These are phyloP conservation scores for Actinostola sp. DNA, from an alignment of 92 coral and sea anemone genomes.

Conservation along the genomic window DNA sequence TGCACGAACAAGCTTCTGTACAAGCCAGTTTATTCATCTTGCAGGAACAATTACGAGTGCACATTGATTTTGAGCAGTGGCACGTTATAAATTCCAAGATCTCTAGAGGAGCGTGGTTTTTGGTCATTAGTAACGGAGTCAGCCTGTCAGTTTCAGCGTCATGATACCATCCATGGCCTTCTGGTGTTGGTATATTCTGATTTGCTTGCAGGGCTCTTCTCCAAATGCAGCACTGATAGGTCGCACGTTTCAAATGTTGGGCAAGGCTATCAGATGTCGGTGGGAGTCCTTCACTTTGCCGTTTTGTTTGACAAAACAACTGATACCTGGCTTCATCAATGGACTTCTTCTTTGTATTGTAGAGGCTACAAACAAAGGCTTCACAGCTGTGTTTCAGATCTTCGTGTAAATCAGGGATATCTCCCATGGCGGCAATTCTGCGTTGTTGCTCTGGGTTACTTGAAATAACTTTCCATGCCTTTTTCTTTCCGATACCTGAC, in stretches of 20 bases:
- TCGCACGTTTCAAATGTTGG: constrained; percentile 49
- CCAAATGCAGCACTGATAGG: constrained; percentile 57
- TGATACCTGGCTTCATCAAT: constrained; percentile 44
- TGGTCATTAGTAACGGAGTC: constrained; percentile 51
- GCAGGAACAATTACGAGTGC: constrained; percentile 62
- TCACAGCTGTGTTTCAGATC: constrained; percentile 3
- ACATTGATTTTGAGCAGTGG: constrained; percentile 49
- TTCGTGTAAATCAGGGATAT: constrained; percentile 21
- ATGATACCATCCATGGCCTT: constrained; percentile 50
- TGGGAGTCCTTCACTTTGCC: constrained; percentile 52
- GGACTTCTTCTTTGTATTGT: constrained; percentile 17
- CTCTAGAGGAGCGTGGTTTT: constrained; percentile 43
- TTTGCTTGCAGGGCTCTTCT: constrained; percentile 35
- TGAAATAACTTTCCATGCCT: constrained; percentile 44
- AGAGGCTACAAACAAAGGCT: constrained; percentile 31
- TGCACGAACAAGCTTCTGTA: constrained; percentile 2
- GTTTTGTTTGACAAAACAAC: constrained; percentile 48
- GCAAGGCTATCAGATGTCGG: constrained; percentile 49
- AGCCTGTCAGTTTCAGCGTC: constrained; percentile 31
- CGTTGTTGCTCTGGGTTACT: constrained; percentile 33
- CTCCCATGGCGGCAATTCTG: constrained; percentile 29
- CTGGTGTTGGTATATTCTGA: constrained; percentile 56
- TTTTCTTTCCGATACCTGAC: constrained; percentile 46
- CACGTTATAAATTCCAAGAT: constrained; percentile 56
- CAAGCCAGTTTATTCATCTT: constrained; percentile 22